phyloP scores from a whole-genome alignment of 2,888 invertebrate genomes.

The Oscheius sp. region DNA sequence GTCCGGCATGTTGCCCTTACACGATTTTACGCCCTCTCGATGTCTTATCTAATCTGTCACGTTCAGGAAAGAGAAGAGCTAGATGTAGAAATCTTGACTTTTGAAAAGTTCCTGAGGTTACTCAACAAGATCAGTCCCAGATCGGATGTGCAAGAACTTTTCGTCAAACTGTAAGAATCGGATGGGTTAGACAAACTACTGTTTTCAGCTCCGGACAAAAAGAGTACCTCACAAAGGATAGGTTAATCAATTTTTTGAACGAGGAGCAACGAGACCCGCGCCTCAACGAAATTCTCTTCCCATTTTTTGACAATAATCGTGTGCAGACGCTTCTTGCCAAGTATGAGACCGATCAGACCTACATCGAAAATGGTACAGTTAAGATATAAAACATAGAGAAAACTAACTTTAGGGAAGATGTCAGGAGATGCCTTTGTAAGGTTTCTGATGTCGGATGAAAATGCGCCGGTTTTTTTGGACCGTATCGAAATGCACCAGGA shows the following conservation, averaged over 20 bases:
- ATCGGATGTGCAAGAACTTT: slow-evolving; percentile 97
- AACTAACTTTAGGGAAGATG: slow-evolving; percentile 66
- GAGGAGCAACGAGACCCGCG: slow-evolving; percentile 95
- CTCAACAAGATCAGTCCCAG: slow-evolving; percentile 99
- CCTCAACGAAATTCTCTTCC: slow-evolving; percentile 97
- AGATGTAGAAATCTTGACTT: slow-evolving; percentile 92
- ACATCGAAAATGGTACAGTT: slow-evolving; percentile 59
- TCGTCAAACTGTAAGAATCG: slow-evolving; percentile 76
- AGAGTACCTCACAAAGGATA: slow-evolving; percentile 70
- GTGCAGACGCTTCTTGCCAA: slow-evolving; percentile 91
- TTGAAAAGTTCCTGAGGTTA: slow-evolving; percentile 96
- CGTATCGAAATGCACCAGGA: slow-evolving; percentile 81
- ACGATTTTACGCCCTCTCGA: background rate
- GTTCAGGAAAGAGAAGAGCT: slow-evolving; percentile 86
- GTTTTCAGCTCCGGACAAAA: slow-evolving; percentile 70
- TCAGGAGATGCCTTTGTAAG: slow-evolving; percentile 92
- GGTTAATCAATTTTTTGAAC: slow-evolving; percentile 69
- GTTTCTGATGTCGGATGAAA: slow-evolving; percentile 99
- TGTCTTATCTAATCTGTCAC: background rate
- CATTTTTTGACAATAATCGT: slow-evolving; percentile 92
- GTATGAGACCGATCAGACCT: slow-evolving; percentile 77
- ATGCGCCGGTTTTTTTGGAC: slow-evolving; percentile 98
- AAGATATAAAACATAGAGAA: background rate
- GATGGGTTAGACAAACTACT: background rate
- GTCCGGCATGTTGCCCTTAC: slow-evolving; percentile 23